Base-by-base conservation (phyloP, 1,140 invertebrate genomes). In the Lithobius niger region DNA sequence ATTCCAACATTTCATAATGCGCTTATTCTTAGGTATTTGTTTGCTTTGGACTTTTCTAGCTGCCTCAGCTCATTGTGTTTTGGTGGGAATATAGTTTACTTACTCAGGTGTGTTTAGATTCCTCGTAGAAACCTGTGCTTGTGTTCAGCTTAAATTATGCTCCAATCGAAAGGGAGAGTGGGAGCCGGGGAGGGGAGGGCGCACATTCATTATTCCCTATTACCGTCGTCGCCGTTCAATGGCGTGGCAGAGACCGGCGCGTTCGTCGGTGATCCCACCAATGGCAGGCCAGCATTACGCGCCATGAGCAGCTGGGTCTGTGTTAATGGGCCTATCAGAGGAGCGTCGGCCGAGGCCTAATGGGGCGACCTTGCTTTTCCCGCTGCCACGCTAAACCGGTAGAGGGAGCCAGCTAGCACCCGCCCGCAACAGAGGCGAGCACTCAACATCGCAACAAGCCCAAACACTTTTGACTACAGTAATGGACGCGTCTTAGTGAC, bases 251-350 rank as follows among this genome's bases (percentile, higher is more conserved):
- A 21, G 21, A 3, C 26, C 48, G 48, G 27, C 48, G 27, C 48
- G 48, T 50, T 50, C 48, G 48, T 21, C 6, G 4, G 3, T 3
- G 26, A 3, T 4, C 24, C 16, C n/a, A 21, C 51, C 51, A 52
- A 52, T 52, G 3, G 22, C 13, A 28, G n/a, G 18, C 3, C 10
- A 3, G 51, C 51, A 52, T 52, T 52, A 52, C 15, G 3, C 10
- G 4, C 51, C 27, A 52, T 52, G 13, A 52, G 31, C 51, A 52
- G 28, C 28, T 27, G 15, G 44, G 25, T 3, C 31, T 18, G 51
- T 36, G 28, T 31, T 52, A 52, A 52, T 52, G 4, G 40, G 21
- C 51, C 51, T 52, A 52, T 52, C 51, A 40, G 51, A n/a, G 51
- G 40, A 36, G 51, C 51, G 27, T 4, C 49, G 31, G 3, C n/a